Percentiles rank a stretch among this genome's conserved stretches.
Evolutionary conservation across 1,140 invertebrate genomes (phyloP).

Genomic region (Zaprionus gabonicus): DNA sequence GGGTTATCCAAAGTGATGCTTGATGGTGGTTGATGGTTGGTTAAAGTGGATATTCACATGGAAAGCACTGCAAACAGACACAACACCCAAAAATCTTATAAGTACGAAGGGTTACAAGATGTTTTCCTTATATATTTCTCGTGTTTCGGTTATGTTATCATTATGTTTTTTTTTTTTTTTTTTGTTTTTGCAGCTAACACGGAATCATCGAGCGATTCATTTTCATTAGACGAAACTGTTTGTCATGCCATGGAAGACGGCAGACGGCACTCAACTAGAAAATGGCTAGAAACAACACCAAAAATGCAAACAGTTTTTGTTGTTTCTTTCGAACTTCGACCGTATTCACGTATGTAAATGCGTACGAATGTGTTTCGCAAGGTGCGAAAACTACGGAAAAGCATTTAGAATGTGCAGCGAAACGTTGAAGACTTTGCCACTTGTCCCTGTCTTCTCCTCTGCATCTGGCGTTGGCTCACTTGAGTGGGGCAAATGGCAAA

Average conservation of each 20-base stretch:
- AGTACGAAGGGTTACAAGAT: constrained; percentile 57
- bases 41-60: constrained; percentile 70
- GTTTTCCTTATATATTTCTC: constrained; percentile 38
- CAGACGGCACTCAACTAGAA: constrained; percentile 57
- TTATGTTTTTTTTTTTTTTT: constrained; percentile 27
- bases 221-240: constrained; percentile 66
- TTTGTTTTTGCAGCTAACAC: constrained; percentile 45
- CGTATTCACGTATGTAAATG: constrained; percentile 65
- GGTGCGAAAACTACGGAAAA: constrained; percentile 78
- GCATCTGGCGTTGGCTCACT: constrained; percentile 51
- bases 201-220: constrained; percentile 61
- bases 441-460: constrained; percentile 6
- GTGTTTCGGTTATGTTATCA: constrained; percentile 28
- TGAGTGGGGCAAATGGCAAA: constrained; percentile 57
- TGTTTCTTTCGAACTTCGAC: constrained; percentile 29
- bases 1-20: constrained; percentile 70
- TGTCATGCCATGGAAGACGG: constrained; percentile 56
- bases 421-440: constrained; percentile 62
- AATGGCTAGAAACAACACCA: constrained; percentile 59
- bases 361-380: constrained; percentile 79
- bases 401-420: constrained; percentile 83
- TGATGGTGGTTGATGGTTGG: constrained; percentile 19
- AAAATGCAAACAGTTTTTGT: constrained; percentile 37
- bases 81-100: constrained; percentile 66
- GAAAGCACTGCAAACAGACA: constrained; percentile 74